phyloP scores from a whole-genome alignment of 2,797 vertebrate species.

The Macrochelys suwanniensis region DNA sequence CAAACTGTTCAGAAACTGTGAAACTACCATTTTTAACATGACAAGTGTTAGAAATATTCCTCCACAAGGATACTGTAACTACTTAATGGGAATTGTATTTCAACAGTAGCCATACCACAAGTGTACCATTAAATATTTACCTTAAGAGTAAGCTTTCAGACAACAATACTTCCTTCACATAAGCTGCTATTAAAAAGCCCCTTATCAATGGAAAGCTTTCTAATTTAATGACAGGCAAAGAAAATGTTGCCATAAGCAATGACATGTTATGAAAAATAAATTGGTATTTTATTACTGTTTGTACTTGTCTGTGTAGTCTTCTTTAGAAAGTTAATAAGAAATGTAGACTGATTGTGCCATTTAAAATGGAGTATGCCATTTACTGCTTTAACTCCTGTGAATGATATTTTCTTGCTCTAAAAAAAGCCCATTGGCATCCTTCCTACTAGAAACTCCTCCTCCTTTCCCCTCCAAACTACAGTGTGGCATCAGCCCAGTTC shows the following conservation, averaged over 20 bases:
- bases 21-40: not conserved
- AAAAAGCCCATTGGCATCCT: slow-evolving; percentile 58
- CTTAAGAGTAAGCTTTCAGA: not conserved
- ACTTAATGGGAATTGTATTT: not conserved
- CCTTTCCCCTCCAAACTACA: slow-evolving; percentile 24
- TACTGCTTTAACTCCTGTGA: slow-evolving; percentile 15
- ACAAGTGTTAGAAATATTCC: not conserved
- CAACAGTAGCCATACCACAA: not conserved
- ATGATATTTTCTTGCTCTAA: slow-evolving; percentile 9
- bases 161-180: not conserved
- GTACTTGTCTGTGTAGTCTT: not conserved
- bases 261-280: not conserved
- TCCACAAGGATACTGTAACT: not conserved
- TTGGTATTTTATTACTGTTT: not conserved
- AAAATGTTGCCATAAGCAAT: not conserved
- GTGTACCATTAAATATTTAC: not conserved
- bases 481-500: slow-evolving; percentile 31
- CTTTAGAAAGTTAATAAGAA: not conserved
- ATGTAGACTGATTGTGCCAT: not conserved
- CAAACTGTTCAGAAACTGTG: not conserved
- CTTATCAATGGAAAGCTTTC: not conserved
- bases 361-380: not conserved
- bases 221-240: not conserved
- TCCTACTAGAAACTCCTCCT: slow-evolving; percentile 35
- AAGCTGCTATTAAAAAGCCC: not conserved